phyloP scores from a whole-genome alignment of 2,888 invertebrate species.

The Eupithecia dodoneata region DNA sequence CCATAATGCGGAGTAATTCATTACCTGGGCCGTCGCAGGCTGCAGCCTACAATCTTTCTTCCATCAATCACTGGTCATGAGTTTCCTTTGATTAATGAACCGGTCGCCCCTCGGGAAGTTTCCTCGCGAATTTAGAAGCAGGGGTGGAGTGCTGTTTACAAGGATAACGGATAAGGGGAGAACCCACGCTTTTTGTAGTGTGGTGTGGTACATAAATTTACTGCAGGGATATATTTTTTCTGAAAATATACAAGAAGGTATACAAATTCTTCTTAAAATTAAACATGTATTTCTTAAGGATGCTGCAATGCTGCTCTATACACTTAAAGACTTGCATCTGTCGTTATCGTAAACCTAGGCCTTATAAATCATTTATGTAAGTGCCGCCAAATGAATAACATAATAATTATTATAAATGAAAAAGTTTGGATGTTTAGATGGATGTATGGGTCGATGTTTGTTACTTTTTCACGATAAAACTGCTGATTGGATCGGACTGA shows the following conservation, averaged over 20 bases:
- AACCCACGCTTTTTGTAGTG: slow-evolving; percentile 6
- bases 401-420: too few species aligned
- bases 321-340: neutral
- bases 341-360: neutral
- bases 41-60: slow-evolving; percentile 43
- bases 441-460: too few species aligned
- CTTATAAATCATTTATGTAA: neutral
- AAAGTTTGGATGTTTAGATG: too few species aligned
- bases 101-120: slow-evolving; percentile 46
- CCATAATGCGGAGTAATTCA: slow-evolving; percentile 39
- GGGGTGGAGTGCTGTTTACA: slow-evolving; percentile 22
- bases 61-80: slow-evolving; percentile 49
- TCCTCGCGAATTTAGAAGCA: slow-evolving; percentile 37
- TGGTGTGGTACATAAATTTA: slow-evolving; percentile 8
- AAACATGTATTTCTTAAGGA: neutral
- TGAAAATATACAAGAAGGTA: neutral
- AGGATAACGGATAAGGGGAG: neutral
- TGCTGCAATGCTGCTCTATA: too few species aligned
- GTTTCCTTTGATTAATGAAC: slow-evolving; percentile 51
- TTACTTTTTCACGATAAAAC: too few species aligned
- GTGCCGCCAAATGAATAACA: too few species aligned
- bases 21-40: slow-evolving; percentile 35
- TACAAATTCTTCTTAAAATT: neutral
- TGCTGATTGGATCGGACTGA: too few species aligned
- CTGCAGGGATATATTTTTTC: neutral